phyloP scores from a whole-genome alignment of 2,797 vertebrate species.

The Pangasius macronema region DNA sequence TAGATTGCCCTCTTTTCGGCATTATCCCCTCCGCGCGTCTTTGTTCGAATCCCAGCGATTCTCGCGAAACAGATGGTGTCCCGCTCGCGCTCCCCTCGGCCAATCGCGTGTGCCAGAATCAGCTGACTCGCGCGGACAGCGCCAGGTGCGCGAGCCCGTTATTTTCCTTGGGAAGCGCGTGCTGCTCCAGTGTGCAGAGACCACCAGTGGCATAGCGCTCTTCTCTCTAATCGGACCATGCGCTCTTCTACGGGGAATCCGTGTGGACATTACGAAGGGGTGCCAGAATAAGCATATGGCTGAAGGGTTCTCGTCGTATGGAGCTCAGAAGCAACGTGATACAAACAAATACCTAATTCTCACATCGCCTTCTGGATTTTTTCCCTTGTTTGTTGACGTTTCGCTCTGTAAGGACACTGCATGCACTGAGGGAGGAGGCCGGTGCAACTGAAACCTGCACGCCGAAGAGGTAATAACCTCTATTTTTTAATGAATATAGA shows the following conservation, averaged over 20 bases:
- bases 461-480: constrained; percentile 74
- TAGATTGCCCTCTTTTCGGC: constrained; percentile 22
- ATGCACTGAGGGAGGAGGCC: constrained; percentile 53
- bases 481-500: background rate
- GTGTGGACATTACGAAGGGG: constrained; percentile 31
- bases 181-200: constrained; percentile 57
- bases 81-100: constrained; percentile 69
- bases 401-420: constrained; percentile 37
- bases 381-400: constrained; percentile 33
- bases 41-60: constrained; percentile 79
- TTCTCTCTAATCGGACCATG: constrained; percentile 64
- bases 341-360: background rate
- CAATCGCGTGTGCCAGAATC: constrained; percentile 74
- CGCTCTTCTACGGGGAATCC: constrained; percentile 35
- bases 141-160: constrained; percentile 32
- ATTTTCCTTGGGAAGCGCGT: constrained; percentile 56
- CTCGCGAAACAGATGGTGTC: constrained; percentile 77
- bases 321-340: constrained; percentile 22
- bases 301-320: background rate
- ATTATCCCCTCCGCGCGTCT: constrained; percentile 65
- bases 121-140: constrained; percentile 74
- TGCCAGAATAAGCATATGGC: constrained; percentile 5
- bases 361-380: constrained; percentile 47
- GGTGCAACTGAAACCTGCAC: constrained; percentile 62
- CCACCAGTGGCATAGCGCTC: constrained; percentile 26